Base-by-base conservation (phyloP, 2,888 invertebrate genomes). In the Pterostichus madidus region DNA sequence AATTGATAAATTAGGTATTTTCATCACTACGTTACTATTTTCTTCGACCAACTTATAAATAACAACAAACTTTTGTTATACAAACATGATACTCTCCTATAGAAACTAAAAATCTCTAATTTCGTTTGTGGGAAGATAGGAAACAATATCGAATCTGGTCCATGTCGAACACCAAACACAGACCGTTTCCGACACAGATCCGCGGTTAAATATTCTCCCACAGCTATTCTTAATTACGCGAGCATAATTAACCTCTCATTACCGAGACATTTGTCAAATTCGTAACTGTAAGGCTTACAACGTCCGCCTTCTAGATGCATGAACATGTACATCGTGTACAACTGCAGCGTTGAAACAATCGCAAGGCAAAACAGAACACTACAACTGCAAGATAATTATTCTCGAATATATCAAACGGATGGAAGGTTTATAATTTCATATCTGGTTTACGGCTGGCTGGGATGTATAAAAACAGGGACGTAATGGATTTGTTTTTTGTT, bases 171-270 rank as follows among this genome's bases (percentile, higher is more conserved):
- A 32, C 64, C 64, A 13, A 64, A 64, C 49, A 49, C 49, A 49
- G 35, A 64, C 59, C 31, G 17, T 46, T 71, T 71, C 71, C 71
- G 71, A 71, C 64, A 64, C 35, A 71, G 8, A 71, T 71, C 71
- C 49, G 46, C 11, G 24, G 49, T 17, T 46, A 71, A 71, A 71
- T 71, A 52, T 75, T 75, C 75, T 75, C 75, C 75, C 75, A 75
- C 75, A 75, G 52, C 71, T 75, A 75, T 75, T 52, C 75, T 75
- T 75, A 75, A 75, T 75, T 75, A 75, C 75, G 52, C 53, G 75
- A 17, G 53, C 52, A 53, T 75, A 75, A 75, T 75, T 49, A 75
- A 52, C 75, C 52, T 52, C 31, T 75, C 75, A 75, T 75, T 75
- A 75, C 52, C 32, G 24, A 73, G 49, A 32, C 52, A 75, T 75